Percentiles rank a stretch among this genome's conserved stretches.
These are phyloP conservation scores for Callimorpha dominula DNA, from an alignment of 2,888 invertebrate genomes.

Conservation along the genomic window DNA sequence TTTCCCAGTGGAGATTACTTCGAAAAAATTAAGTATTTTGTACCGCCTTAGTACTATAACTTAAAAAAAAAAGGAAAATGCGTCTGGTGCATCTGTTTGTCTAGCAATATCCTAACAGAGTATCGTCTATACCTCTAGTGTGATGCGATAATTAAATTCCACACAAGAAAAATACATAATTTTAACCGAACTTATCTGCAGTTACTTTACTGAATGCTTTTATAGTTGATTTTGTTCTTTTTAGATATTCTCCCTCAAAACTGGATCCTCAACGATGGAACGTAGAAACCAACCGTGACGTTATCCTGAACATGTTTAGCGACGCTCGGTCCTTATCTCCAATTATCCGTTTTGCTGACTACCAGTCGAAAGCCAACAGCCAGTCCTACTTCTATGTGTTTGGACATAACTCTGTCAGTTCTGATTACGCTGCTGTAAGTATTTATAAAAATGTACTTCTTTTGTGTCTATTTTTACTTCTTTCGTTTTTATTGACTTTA, in stretches of 20 bases:
- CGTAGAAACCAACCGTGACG: slow-evolving; percentile 89
- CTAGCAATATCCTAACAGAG: no score
- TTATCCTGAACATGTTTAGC: slow-evolving; percentile 94
- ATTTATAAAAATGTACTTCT: slow-evolving; percentile 41
- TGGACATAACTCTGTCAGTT: slow-evolving; percentile 93
- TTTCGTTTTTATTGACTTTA: no score
- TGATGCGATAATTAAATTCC: no score
- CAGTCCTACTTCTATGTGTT: slow-evolving; percentile 96
- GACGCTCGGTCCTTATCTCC: slow-evolving; percentile 96
- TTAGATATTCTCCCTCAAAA: slow-evolving; percentile 87
- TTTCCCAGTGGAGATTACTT: no score
- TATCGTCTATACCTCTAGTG: no score
- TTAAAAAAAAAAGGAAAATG: no score
- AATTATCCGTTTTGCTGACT: slow-evolving; percentile 90
- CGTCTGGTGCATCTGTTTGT: no score
- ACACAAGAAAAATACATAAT: no score
- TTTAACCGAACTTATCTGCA: no score
- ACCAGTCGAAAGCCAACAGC: slow-evolving; percentile 91
- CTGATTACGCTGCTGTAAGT: slow-evolving; percentile 92
- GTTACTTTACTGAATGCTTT: background rate
- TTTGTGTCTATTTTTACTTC: no score
- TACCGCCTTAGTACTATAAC: no score
- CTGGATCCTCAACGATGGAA: slow-evolving; percentile 86
- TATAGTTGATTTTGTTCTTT: slow-evolving; percentile 10
- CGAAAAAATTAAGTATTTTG: no score